Conservation (phyloP, 2,113 vertebrate genomes). For the Panthera tigris region DNA sequence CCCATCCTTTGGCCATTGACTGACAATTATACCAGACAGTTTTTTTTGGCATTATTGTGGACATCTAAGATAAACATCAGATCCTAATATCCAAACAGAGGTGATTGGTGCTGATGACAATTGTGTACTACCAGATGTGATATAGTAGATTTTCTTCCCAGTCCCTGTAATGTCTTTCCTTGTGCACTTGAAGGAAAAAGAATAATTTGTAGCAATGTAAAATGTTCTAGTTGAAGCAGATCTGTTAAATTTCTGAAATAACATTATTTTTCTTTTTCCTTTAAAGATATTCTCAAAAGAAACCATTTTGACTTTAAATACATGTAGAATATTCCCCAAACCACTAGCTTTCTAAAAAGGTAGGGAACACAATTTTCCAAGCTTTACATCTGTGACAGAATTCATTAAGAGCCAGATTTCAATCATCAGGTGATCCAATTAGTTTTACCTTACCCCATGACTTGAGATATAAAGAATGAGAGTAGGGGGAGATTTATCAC, state of each 20-base stretch:
- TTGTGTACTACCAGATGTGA: not conserved
- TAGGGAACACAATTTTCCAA: not conserved
- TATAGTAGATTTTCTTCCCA: not conserved
- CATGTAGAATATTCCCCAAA: not conserved
- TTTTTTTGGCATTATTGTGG: not conserved
- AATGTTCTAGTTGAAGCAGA: not conserved
- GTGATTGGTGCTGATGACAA: not conserved
- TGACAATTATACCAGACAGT: not conserved
- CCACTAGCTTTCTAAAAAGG: not conserved
- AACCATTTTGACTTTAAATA: not conserved
- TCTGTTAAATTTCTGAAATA: not conserved
- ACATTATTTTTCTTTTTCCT: not conserved
- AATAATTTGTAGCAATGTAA: not conserved
- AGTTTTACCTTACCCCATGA: not conserved
- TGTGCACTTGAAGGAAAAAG: not conserved
- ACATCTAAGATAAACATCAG: not conserved
- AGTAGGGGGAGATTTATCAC: not conserved
- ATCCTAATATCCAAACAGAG: not conserved
- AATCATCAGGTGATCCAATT: not conserved
- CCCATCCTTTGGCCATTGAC: no score
- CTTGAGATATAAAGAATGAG: not conserved
- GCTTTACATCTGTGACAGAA: not conserved
- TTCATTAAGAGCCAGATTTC: not conserved
- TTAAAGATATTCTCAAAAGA: not conserved
- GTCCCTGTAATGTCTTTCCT: not conserved